Evolutionary conservation across 2,113 vertebrate genomes (phyloP).

Genomic region (Ceuthmochares aereus): DNA sequence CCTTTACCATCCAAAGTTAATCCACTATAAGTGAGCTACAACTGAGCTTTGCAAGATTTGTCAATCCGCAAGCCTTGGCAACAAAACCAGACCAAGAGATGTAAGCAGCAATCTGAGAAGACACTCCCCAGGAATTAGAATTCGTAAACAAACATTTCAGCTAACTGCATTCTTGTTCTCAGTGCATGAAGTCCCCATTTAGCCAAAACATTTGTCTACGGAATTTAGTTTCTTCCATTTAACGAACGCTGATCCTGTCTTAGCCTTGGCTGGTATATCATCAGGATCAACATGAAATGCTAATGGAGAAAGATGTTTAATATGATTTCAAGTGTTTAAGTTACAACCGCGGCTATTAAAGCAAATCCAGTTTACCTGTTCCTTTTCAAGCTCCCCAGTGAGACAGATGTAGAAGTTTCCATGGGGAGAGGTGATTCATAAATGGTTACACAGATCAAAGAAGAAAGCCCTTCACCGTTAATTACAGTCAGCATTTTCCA

Average conservation of each 20-base stretch:
- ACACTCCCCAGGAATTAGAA: conserved; percentile 73
- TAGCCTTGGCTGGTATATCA: conserved; percentile 23
- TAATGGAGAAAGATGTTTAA: conserved; percentile 22
- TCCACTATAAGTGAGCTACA: background rate
- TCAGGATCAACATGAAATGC: conserved; percentile 55
- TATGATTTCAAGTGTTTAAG: conserved; percentile 55
- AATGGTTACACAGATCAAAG: conserved; percentile 4
- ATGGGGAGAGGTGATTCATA: conserved; percentile 1
- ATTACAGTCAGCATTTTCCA: background rate
- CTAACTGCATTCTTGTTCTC: conserved; percentile 78
- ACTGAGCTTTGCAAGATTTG: background rate
- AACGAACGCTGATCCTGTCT: conserved; percentile 50
- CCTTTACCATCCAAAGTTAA: background rate
- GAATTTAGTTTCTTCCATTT: conserved; percentile 62
- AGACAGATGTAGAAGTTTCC: conserved; percentile 44
- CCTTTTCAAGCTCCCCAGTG: conserved; percentile 6
- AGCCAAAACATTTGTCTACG: conserved; percentile 48
- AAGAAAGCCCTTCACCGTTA: conserved; percentile 40
- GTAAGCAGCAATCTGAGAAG: conserved; percentile 47
- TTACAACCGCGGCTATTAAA: conserved; percentile 51
- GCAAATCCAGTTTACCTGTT: conserved; percentile 51
- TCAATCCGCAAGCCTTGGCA: conserved; percentile 53
- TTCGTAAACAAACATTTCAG: conserved; percentile 73
- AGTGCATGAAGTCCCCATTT: conserved; percentile 67
- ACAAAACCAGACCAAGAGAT: conserved; percentile 39